Base-by-base conservation (phyloP, 2,888 invertebrate genomes). In the Nomada fabriciana region DNA sequence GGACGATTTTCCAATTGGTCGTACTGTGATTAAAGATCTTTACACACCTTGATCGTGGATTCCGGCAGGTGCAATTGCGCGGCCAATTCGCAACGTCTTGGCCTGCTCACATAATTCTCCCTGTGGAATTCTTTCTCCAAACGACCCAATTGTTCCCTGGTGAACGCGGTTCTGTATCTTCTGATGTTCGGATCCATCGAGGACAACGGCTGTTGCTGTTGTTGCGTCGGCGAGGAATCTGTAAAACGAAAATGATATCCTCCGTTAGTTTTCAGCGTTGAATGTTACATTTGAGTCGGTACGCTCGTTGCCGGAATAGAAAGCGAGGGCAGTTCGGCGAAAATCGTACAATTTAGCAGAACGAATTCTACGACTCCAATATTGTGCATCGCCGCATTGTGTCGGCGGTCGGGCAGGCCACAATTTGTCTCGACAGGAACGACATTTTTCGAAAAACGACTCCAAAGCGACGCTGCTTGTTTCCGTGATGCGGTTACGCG, bases 21-120 rank as follows among this genome's bases (percentile, higher is more conserved):
- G 11, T 10, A 9, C 10, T 1, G n/a, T 29, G 15, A 75, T 76
- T 29, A 52, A n/a, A 57, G 1, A 3, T 10, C 23, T 59, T 2
- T 47, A 84, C 91, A 90, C 94, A 99, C 99, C 97, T 99, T 99
- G 88, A 99, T 99, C 2, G 99, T 99, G 43, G 98, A 98, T 94
- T 99, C 99, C 0, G 99, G 99, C 13, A 99, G 95, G 86, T 98
- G 97, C 20, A 99, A 95, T 90, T 98, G 97, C 0, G 98, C 96
- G 0, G 99, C 99, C 55, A 99, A 94, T 94, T 99, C 99, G 93
- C 99, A 98, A 84, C 99, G 95, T 78, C 98, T 95, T 0, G 99
- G 99, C 73, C 99, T 95, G 0, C 98, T 98, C 0, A 99, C 99
- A 94, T 99, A 99, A 94, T 99, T 99, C 94, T 99, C 99, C 90